Conservation (phyloP, 2,113 vertebrate genomes). For the Strix aluco region DNA sequence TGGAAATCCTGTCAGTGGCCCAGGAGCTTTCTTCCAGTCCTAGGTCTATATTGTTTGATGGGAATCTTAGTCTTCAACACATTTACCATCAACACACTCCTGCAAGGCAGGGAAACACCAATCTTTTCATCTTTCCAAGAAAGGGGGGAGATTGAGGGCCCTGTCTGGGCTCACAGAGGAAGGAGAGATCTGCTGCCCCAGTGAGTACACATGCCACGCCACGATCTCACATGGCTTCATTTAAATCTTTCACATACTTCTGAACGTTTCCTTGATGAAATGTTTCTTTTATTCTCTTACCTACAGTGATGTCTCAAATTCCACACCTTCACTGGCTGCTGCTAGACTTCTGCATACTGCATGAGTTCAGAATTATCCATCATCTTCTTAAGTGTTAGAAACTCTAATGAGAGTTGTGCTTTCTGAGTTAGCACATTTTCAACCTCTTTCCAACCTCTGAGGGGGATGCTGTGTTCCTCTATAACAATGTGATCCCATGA, state of each 20-base stretch:
- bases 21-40: not conserved
- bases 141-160: not conserved
- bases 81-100: not conserved
- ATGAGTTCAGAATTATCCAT: not conserved
- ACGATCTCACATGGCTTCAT: fast-evolving
- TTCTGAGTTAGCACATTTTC: not conserved
- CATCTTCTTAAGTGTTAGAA: not conserved
- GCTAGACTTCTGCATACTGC: not conserved
- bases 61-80: not conserved
- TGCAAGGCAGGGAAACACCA: not conserved
- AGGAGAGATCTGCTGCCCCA: not conserved
- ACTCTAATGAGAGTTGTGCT: not conserved
- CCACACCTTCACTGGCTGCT: not conserved
- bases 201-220: fast-evolving
- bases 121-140: not conserved
- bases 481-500: fast-evolving
- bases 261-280: not conserved
- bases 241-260: not conserved
- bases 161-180: not conserved
- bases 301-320: not conserved
- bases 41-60: not conserved
- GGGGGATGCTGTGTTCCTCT: not conserved
- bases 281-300: not conserved
- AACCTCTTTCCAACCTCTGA: not conserved
- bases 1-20: not conserved